These are phyloP conservation scores for Drosophila simulans DNA, from an alignment of 1,140 invertebrate species.

Conservation along the genomic window DNA sequence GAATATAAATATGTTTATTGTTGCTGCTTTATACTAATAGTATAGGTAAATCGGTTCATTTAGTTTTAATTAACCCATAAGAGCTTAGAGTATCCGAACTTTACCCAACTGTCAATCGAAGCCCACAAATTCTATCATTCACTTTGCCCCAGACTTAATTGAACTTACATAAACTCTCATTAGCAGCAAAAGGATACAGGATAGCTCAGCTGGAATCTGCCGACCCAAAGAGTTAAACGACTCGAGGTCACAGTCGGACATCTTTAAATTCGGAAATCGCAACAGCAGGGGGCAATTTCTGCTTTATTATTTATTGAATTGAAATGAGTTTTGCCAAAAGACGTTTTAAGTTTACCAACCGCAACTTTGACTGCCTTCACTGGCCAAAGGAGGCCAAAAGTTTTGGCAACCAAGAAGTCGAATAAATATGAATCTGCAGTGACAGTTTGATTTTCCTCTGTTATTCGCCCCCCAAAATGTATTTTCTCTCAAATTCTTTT, in stretches of 20 bases:
- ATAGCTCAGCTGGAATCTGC: slow-evolving; percentile 1
- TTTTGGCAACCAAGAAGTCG: slow-evolving; percentile 14
- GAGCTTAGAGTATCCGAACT: neutral
- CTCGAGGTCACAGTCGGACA: neutral
- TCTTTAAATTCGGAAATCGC: slow-evolving; percentile 13
- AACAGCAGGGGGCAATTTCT: slow-evolving; percentile 5
- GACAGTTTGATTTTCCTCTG: slow-evolving; percentile 41
- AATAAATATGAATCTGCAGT: slow-evolving; percentile 54
- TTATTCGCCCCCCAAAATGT: slow-evolving; percentile 14
- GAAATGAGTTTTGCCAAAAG: slow-evolving; percentile 39
- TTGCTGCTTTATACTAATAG: no score
- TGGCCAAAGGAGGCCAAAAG: slow-evolving; percentile 35
- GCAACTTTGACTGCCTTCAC: slow-evolving; percentile 31
- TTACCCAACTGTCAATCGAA: neutral
- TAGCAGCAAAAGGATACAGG: neutral
- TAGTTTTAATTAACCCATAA: neutral
- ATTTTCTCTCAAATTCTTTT: slow-evolving; percentile 33
- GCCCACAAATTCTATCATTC: neutral
- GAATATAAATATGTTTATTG: no score
- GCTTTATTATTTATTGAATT: slow-evolving; percentile 56
- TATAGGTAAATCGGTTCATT: no score
- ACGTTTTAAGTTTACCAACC: slow-evolving; percentile 33
- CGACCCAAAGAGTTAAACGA: neutral
- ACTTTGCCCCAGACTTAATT: slow-evolving; percentile 3
- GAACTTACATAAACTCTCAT: slow-evolving; percentile 21